These are phyloP conservation scores for Argopecten irradians DNA, from an alignment of 1,140 invertebrate genomes.

Conservation along the genomic window DNA sequence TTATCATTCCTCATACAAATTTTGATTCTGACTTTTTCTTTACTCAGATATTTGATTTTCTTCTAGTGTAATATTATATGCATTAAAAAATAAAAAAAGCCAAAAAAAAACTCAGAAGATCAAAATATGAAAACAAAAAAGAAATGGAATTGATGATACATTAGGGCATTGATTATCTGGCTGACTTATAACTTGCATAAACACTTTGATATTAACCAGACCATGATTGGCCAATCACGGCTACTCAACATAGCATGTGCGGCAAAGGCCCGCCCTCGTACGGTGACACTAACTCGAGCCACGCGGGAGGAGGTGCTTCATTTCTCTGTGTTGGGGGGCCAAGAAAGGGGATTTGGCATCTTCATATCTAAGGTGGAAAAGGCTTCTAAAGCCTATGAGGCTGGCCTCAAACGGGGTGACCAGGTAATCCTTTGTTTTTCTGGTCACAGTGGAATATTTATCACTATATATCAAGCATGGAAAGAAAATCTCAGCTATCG, in stretches of 20 bases:
- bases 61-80: too few species aligned
- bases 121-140: background rate
- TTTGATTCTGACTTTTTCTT: too few species aligned
- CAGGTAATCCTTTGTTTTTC: slow-evolving; percentile 80
- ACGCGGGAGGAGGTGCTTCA: slow-evolving; percentile 91
- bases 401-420: slow-evolving; percentile 97
- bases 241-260: slow-evolving; percentile 97
- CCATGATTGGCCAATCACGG: slow-evolving; percentile 80
- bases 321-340: slow-evolving; percentile 93
- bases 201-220: slow-evolving; percentile 56
- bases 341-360: slow-evolving; percentile 92
- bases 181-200: background rate
- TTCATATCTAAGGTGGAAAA: slow-evolving; percentile 96
- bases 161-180: background rate
- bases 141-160: background rate
- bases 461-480: too few species aligned
- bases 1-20: too few species aligned
- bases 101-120: too few species aligned
- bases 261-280: slow-evolving; percentile 94
- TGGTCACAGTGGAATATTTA: background rate
- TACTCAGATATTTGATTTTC: too few species aligned
- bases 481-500: background rate
- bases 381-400: slow-evolving; percentile 94
- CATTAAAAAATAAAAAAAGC: background rate
- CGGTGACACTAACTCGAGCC: slow-evolving; percentile 92